Percentiles rank a stretch among this genome's conserved stretches.
Conservation (phyloP, 2,113 vertebrate genomes). For the Haliaeetus leucogaster region DNA sequence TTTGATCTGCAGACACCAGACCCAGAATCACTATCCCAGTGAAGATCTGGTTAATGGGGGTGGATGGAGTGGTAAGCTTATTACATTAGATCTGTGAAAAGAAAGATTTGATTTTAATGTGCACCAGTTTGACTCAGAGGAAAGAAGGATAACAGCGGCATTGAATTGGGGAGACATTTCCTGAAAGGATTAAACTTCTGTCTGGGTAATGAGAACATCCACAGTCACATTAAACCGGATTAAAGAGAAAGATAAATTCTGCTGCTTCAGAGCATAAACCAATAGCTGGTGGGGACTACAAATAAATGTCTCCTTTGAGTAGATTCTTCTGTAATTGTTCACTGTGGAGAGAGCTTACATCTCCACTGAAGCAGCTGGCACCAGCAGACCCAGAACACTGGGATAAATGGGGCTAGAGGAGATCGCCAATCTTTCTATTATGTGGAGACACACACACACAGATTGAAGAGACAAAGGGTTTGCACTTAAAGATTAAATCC, state of each 20-base stretch:
- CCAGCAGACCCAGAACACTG: neutral
- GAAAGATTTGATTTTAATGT: neutral
- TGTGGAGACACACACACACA: neutral
- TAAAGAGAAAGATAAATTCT: conserved; percentile 15
- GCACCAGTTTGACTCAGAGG: neutral
- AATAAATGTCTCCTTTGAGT: neutral
- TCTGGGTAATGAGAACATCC: neutral
- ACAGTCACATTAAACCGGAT: neutral
- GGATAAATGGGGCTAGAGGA: neutral
- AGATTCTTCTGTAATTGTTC: neutral
- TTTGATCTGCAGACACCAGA: neutral
- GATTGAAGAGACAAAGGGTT: neutral
- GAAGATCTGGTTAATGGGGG: neutral
- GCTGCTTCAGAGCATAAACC: neutral
- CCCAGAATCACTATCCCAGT: neutral
- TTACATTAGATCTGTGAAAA: neutral
- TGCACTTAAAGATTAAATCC: neutral
- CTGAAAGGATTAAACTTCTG: conserved; percentile 19
- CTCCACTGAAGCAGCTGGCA: neutral
- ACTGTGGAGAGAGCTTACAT: neutral
- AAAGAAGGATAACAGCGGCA: conserved; percentile 5
- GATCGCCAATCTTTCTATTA: neutral
- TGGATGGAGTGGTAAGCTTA: neutral
- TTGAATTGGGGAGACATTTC: neutral
- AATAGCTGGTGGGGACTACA: neutral